phyloP scores from a whole-genome alignment of 2,888 invertebrate genomes.

The Corbicula japonica region DNA sequence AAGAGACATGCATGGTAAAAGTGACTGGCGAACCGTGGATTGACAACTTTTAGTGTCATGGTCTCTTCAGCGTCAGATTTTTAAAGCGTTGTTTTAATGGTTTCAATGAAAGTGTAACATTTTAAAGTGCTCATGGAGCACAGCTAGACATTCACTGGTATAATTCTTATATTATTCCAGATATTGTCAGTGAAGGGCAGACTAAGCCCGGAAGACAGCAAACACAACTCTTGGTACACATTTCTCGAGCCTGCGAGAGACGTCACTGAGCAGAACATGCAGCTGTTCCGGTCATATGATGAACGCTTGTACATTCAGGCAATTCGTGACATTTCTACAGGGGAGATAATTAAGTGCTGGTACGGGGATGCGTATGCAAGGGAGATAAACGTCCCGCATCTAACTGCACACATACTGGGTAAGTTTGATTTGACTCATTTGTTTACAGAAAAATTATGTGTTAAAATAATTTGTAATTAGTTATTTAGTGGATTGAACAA shows the following conservation, averaged over 20 bases:
- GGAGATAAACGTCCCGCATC: conserved; percentile 92
- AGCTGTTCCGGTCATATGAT: conserved; percentile 71
- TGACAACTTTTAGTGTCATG: no score
- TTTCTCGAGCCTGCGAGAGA: conserved; percentile 89
- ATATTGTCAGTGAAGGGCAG: conserved; percentile 14
- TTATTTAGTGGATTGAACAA: no score
- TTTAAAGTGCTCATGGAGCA: not conserved
- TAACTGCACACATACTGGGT: conserved; percentile 94
- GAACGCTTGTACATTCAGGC: conserved; percentile 70
- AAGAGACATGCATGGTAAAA: no score
- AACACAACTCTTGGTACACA: conserved; percentile 72
- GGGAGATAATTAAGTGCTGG: conserved; percentile 92
- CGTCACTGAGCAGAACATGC: conserved; percentile 90
- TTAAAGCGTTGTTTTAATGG: no score
- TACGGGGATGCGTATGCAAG: conserved; percentile 92
- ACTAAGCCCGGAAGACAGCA: conserved; percentile 20
- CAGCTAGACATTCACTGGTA: not conserved
- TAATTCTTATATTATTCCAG: conserved; percentile 20
- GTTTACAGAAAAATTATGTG: no score
- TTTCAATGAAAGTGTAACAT: no score
- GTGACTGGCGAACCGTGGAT: no score
- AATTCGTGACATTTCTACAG: conserved; percentile 87
- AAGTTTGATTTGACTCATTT: no score
- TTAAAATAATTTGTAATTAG: no score
- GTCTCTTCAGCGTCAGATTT: no score